phyloP scores from a whole-genome alignment of 2,888 invertebrate genomes.

The Orgyia antiqua region DNA sequence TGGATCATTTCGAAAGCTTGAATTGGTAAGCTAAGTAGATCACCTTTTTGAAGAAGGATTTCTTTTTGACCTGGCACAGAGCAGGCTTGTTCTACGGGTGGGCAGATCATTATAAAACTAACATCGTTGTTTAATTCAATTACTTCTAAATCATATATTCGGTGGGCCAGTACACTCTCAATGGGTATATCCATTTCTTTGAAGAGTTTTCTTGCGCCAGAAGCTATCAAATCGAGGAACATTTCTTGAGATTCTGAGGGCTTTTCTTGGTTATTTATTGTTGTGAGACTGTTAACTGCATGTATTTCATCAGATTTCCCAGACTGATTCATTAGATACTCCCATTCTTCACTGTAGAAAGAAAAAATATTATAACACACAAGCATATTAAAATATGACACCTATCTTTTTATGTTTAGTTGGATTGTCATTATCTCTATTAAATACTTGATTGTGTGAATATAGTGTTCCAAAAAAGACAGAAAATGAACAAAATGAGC shows the following conservation, averaged over 20 bases:
- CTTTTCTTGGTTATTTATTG: constrained; percentile 51
- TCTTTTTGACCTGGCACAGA: constrained; percentile 93
- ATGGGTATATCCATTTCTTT: constrained; percentile 87
- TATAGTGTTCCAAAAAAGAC: no score
- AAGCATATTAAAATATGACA: no score
- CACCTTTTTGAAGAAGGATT: constrained; percentile 89
- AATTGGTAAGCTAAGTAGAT: constrained; percentile 92
- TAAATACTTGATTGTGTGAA: no score
- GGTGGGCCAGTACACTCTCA: constrained; percentile 84
- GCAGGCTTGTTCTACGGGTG: constrained; percentile 94
- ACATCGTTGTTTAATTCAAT: constrained; percentile 94
- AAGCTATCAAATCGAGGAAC: constrained; percentile 87
- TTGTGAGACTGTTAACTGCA: constrained; percentile 50
- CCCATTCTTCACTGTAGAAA: constrained; percentile 93
- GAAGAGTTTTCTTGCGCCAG: constrained; percentile 85
- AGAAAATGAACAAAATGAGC: no score
- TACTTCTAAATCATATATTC: constrained; percentile 95
- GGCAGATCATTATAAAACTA: constrained; percentile 94
- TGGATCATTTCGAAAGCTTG: constrained; percentile 97
- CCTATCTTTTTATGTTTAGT: no score
- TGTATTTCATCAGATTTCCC: constrained; percentile 52
- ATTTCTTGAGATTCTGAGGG: constrained; percentile 88
- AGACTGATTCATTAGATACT: constrained; percentile 85
- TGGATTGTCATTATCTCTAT: no score
- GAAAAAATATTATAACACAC: no score